These are phyloP conservation scores for Deilephila elpenor DNA, from an alignment of 2,888 invertebrate species.

Conservation along the genomic window DNA sequence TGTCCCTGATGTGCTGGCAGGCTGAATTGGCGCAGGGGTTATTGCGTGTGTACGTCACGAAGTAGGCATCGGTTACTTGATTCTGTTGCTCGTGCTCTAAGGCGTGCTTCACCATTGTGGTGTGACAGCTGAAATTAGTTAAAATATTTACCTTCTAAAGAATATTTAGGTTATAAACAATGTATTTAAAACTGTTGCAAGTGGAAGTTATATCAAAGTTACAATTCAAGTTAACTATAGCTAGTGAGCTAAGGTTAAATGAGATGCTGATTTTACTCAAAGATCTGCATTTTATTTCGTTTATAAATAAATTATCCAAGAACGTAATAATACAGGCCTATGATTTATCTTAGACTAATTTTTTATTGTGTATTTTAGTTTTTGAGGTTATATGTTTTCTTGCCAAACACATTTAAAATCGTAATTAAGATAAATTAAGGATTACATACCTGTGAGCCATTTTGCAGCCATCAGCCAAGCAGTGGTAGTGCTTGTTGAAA, in stretches of 20 bases:
- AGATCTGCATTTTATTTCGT: no score
- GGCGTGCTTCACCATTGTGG: constrained; percentile 93
- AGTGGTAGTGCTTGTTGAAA: constrained; percentile 94
- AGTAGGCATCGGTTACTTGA: constrained; percentile 92
- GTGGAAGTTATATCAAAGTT: neutral
- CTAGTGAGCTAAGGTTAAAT: no score
- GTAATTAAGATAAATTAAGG: neutral
- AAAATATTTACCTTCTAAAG: neutral
- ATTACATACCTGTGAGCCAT: constrained; percentile 86
- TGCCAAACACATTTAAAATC: no score
- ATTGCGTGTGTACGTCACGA: constrained; percentile 86
- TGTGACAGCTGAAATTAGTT: constrained; percentile 77
- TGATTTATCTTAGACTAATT: no score
- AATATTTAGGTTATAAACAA: no score
- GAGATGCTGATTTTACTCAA: no score
- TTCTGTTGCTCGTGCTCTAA: constrained; percentile 95
- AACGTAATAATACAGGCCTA: no score
- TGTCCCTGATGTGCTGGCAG: constrained; percentile 90
- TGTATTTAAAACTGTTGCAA: neutral
- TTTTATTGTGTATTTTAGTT: no score
- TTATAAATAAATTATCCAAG: no score
- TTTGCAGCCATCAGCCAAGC: constrained; percentile 90
- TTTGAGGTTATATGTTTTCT: no score
- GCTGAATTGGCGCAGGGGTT: constrained; percentile 87
- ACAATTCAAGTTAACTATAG: no score